Base-by-base conservation (phyloP, 1,140 invertebrate species). In the Drosophila parvula region DNA sequence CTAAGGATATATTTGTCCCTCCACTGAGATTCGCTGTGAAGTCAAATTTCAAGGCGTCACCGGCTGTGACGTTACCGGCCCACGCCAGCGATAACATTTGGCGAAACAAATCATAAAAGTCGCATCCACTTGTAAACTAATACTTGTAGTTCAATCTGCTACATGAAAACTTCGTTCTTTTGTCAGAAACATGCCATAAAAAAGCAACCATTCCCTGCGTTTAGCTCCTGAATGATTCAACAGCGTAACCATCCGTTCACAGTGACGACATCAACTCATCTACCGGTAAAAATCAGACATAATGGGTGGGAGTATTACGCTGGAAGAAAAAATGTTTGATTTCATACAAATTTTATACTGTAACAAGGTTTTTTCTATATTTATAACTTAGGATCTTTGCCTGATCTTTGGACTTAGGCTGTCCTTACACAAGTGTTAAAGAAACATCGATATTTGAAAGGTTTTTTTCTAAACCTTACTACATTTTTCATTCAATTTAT, bases 231-330 rank as follows among this genome's bases (percentile, higher is more conserved):
- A 50, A 83, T 86, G 75, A 86, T 76, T 86, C 75, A 88, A 74
- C 62, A 48, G 75, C 38, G 50, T 58, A 56, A 53, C 45, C 40
- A 55, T 41, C n/a, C 60, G 50, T 55, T 81, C 57, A 5, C 50
- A 59, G 79, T 86, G 82, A 86, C 82, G 82, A 79, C 84, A 86
- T 86, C 67, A 79, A 56, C 65, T 28, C 43, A 18, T 53, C 62
- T 55, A 14, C 64, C 56, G 74, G 64, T 70, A 45, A 51, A 71
- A 78, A 55, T 44, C 48, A 60, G 71, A 14, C 61, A 56, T 40
- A 53, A 18, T n/a, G 41, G 47, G 55, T 41, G 22, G 27, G n/a
- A 8, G 30, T 4, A 1, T 18, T 10, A 8, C 30, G 28, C 61
- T n/a, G 57, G 8, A 8, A 36, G 43, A 68, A 68, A 40, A 14